These are phyloP conservation scores for Actinia equina DNA, from an alignment of 64 coral and sea anemone genomes.

Conservation along the genomic window DNA sequence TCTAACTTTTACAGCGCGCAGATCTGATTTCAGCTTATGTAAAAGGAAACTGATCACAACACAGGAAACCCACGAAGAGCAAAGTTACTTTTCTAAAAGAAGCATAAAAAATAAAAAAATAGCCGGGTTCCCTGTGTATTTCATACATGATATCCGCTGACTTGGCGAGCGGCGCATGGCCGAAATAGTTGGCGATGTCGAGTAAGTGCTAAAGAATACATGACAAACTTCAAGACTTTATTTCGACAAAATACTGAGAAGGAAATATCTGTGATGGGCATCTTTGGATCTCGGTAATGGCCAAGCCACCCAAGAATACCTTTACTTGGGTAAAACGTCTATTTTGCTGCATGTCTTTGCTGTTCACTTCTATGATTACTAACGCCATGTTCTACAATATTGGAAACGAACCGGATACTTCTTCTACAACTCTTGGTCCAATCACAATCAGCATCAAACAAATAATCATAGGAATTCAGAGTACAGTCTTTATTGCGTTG, in stretches of 20 bases:
- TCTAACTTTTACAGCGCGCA: too few species aligned
- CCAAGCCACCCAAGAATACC: slow-evolving; percentile 27
- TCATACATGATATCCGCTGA: too few species aligned
- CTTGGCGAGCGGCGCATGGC: too few species aligned
- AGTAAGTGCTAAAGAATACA: slow-evolving; percentile 35
- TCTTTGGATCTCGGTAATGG: slow-evolving; percentile 66
- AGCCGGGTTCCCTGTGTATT: too few species aligned
- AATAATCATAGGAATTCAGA: slow-evolving; percentile 74
- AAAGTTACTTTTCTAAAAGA: too few species aligned
- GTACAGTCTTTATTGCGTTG: slow-evolving; percentile 60
- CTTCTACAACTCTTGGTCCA: slow-evolving; percentile 52
- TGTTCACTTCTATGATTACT: slow-evolving; percentile 58
- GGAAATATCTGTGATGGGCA: slow-evolving; percentile 62
- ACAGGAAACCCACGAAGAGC: too few species aligned
- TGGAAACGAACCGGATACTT: slow-evolving; percentile 36
- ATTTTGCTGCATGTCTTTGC: slow-evolving; percentile 51
- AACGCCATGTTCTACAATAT: slow-evolving; percentile 82
- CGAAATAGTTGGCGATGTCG: too few species aligned
- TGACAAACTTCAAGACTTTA: slow-evolving; percentile 49
- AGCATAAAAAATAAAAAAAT: too few species aligned
- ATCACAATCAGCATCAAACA: slow-evolving; percentile 54
- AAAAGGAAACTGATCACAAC: too few species aligned
- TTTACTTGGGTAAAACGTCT: slow-evolving; percentile 64
- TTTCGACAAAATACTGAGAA: slow-evolving; percentile 48
- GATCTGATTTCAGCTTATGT: too few species aligned